These are phyloP conservation scores for Crotalus helleri DNA, from an alignment of 2,113 vertebrate genomes.

Conservation along the genomic window DNA sequence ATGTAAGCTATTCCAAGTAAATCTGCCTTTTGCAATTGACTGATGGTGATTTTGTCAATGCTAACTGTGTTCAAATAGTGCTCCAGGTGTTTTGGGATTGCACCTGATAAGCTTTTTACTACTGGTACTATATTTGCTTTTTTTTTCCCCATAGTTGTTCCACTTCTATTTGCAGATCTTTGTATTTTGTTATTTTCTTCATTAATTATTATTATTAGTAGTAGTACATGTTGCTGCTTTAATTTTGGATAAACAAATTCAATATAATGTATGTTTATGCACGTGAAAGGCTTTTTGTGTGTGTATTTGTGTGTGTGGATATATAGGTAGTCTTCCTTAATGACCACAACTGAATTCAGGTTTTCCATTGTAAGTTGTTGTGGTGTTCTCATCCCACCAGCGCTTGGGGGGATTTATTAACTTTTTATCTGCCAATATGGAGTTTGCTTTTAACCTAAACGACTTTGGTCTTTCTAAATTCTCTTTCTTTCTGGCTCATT, in stretches of 20 bases:
- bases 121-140: not conserved
- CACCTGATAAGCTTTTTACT: not conserved
- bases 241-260: not conserved
- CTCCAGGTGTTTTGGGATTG: not conserved
- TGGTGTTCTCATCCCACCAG: not conserved
- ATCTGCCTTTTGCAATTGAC: not conserved
- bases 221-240: not conserved
- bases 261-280: not conserved
- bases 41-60: not conserved
- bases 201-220: not conserved
- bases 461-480: not conserved
- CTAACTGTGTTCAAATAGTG: not conserved
- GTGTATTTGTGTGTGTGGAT: not conserved
- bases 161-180: not conserved
- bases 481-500: not conserved
- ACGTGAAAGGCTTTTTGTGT: not conserved
- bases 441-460: not conserved
- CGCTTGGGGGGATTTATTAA: not conserved
- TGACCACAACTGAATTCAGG: not conserved
- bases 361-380: not conserved
- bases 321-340: not conserved
- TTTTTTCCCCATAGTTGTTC: not conserved
- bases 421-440: not conserved
- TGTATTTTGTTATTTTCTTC: not conserved
- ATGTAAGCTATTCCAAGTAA: not conserved